Conservation (phyloP, 2,797 vertebrate species). For the Avahi laniger region DNA sequence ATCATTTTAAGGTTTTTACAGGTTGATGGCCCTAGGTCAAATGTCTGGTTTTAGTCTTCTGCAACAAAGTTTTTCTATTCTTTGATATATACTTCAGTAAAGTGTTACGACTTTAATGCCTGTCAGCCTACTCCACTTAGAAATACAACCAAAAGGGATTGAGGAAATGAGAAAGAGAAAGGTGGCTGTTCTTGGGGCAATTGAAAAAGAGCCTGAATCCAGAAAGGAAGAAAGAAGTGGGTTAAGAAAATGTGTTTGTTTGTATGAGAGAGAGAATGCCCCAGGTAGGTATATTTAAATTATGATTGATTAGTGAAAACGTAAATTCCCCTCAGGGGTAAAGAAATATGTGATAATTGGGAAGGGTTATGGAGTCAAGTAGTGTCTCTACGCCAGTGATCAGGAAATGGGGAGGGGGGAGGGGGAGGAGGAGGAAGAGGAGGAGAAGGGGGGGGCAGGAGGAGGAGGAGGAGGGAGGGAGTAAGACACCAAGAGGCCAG, state of each 20-base stretch:
- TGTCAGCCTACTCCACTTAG: constrained; percentile 53
- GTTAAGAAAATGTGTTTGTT: not conserved
- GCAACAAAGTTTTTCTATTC: constrained; percentile 55
- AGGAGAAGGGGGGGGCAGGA: too few relatives aligned
- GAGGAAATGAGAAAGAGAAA: constrained; percentile 22
- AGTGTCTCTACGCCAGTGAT: not conserved
- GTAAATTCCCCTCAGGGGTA: not conserved
- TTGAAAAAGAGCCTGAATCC: not conserved
- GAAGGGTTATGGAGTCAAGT: not conserved
- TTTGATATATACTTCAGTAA: constrained; percentile 10
- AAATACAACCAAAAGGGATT: constrained; percentile 15
- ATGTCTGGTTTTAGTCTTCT: constrained; percentile 70
- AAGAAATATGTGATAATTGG: not conserved
- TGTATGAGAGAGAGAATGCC: not conserved
- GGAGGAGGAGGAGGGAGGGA: not conserved
- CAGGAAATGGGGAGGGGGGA: not conserved
- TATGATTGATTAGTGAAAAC: not conserved
- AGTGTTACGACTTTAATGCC: constrained; percentile 51
- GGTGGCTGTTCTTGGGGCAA: not conserved
- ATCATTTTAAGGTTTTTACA: constrained; percentile 64
- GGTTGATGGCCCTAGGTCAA: constrained; percentile 66
- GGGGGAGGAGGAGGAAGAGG: too few relatives aligned
- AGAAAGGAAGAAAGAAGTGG: not conserved
- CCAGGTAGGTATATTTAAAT: not conserved
- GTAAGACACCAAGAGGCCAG: not conserved